Evolutionary conservation across 2,888 invertebrate species (phyloP), one percentile per base, ranked within the genome.

Genomic region (Nemotelus pantherinus): DNA sequence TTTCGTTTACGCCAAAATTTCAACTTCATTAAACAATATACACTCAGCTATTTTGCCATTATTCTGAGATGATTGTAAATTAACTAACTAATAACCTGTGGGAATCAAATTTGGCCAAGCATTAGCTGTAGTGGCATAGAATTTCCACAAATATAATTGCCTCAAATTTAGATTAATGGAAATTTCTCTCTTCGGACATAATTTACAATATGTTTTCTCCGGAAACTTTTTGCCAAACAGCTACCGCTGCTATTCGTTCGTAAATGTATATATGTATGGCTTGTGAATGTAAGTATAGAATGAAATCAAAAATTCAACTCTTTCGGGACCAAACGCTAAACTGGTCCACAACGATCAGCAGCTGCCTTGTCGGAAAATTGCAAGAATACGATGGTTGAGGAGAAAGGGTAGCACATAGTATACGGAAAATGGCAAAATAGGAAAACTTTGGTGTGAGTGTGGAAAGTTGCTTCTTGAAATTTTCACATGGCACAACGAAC

Each of bases 111-210:
- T 25, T 25, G 25, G 25, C 25, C 25, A 25, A 25, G 25, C 25
- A 25, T 25, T 25, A 25, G 25, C 25, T 25, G 25, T 25, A 25
- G 25, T 25, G 25, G 25, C 25, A 25, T 25, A 25, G 25, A 25
- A 25, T 25, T 25, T 25, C 25, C 25, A 25, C 25, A 25, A 25
- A 25, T 7, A 50, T 70, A 70, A 70, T 70, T 70, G 70, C 50
- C 55, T 43, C 55, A 55, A 70, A 70, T 70, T 70, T 55, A 70
- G 70, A 70, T 70, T 55, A 70, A 70, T 70, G 70, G 70, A 55
- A 47, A 70, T 55, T 55, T 53, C 10, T 39, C 55, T 55, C 70
- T 7, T 55, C 55, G 70, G 70, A 41, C 55, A 70, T 70, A 55
- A 70, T 55, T 68, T 55, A 43, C 39, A 70, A 70, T 70, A 70